Evolutionary conservation across 2,113 vertebrate species (phyloP), one percentile per base, ranked within the genome.

Genomic region (Desmodus rotundus): DNA sequence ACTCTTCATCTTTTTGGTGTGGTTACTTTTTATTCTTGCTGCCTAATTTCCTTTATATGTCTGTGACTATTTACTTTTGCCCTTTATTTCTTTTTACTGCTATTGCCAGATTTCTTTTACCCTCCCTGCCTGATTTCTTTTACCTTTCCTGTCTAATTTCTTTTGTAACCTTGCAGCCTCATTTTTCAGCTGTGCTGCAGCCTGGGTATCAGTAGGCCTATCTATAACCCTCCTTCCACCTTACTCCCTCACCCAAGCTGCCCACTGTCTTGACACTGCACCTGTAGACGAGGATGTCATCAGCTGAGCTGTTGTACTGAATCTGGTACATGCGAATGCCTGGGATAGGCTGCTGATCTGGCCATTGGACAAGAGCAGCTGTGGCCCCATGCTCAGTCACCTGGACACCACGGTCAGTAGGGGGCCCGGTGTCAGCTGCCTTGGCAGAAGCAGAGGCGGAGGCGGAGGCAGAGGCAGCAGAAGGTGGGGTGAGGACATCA

Each of bases 281-380:
- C 99, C 99, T 99, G 98, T 99, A 99, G 8, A 99, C 99, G 9
- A 99, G 98, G 7, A 99, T 99, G 97, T 99, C 99, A 0, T 99
- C 99, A 0, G 97, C 98, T 0, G 99, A 99, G 91, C 99, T 99
- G 99, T 99, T 99, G 97, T 99, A 99, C 97, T 99, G 99, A 63
- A 99, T 98, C 98, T 99, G 99, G 98, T 99, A 99, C 99, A 99
- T 99, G 89, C 99, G 98, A 50, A 99, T 97, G 86, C 99, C 99
- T 0, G 98, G 98, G 58, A 98, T 97, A 4, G 99, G 98, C 11
- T 98, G 98, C 97, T 99, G 99, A 4, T 98, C 98, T 50, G 99
- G 99, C 99, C 99, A 99, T 96, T 98, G 98, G 95, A 99, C 98
- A 11, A 99, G 98, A 12, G 99, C 99, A 0, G 99, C 99, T 87